Base-by-base conservation (phyloP, 2,888 invertebrate genomes). In the Cataglyphis livida region DNA sequence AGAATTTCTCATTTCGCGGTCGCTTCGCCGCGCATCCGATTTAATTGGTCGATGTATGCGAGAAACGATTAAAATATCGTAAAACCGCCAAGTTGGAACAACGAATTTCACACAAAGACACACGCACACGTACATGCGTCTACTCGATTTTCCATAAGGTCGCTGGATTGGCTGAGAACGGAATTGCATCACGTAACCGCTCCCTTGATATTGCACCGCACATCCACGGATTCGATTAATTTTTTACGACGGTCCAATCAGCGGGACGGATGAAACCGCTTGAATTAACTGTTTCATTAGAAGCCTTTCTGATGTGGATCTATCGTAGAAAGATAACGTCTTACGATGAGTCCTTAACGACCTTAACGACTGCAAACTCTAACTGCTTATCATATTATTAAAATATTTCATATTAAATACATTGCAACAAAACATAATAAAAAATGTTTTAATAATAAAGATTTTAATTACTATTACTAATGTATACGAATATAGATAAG, bases 121-220 rank as follows among this genome's bases (percentile, higher is more conserved):
- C 41, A 57, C 57, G 44, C 44, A 41, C 25, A 38, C 66, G 10
- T n/a, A 51, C 41, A 28, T 18, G 59, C 41, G 61, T 71, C 64
- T 68, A 54, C 73, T 85, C 74, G 83, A 79, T 84, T 85, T 82
- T 85, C 84, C 78, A 84, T 78, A 84, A 82, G 78, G 82, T 74
- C 71, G 64, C 44, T 28, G 64, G 64, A 82, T 83, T 78, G 78
- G 68, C 73, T 64, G 74, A 78, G 84, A 65, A 78, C 68, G 78
- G 68, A 75, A 85, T 85, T 85, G 79, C 85, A 85, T 84, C 85
- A 85, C 84, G 84, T 84, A 78, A 75, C 75, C 82, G 18, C 59
- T 78, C 76, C 76, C 78, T 70, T 78, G 78, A 78, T 78, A 78
- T 78, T 78, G 62, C 81, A 62, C 71, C 68, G 81, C 59, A 59